Evolutionary conservation across 2,888 invertebrate genomes (phyloP).

Genomic region (Zaprionus obscuricornis): DNA sequence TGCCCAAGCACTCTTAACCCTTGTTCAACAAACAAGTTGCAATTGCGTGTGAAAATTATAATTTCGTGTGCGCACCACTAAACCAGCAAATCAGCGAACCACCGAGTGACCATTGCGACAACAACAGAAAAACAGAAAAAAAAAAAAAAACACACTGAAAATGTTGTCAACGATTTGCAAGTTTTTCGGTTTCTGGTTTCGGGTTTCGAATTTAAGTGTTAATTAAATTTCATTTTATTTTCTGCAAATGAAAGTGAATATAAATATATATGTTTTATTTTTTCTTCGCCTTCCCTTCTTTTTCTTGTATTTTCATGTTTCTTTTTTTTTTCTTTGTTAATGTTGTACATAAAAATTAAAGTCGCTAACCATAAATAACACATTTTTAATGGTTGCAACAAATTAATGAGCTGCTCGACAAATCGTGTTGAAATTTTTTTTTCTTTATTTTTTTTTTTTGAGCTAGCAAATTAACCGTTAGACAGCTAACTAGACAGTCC

Average conservation of each 20-base stretch:
- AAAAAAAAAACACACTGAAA: constrained; percentile 44
- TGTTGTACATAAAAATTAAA: constrained; percentile 28
- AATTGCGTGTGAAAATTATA: constrained; percentile 81
- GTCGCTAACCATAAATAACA: constrained; percentile 38
- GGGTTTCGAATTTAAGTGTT: constrained; percentile 53
- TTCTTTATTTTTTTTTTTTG: too few relatives aligned
- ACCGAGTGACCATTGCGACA: constrained; percentile 28
- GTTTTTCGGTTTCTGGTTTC: constrained; percentile 29
- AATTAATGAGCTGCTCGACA: constrained; percentile 35
- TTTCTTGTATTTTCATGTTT: constrained; percentile 9
- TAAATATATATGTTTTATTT: neutral
- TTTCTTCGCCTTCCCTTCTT: neutral
- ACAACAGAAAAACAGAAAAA: constrained; percentile 29
- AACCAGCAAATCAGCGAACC: constrained; percentile 16
- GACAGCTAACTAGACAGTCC: constrained; percentile 7
- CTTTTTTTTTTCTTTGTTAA: constrained; percentile 21
- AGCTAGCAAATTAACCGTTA: constrained; percentile 9
- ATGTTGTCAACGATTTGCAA: constrained; percentile 74
- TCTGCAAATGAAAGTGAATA: constrained; percentile 48
- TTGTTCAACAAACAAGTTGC: constrained; percentile 20
- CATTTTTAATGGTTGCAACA: constrained; percentile 42
- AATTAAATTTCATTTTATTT: constrained; percentile 65
- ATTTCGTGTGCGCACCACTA: constrained; percentile 68
- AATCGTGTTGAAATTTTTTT: constrained; percentile 20
- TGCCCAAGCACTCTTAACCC: neutral